Base-by-base conservation (phyloP, 1,140 invertebrate genomes). In the Littorina saxatilis region DNA sequence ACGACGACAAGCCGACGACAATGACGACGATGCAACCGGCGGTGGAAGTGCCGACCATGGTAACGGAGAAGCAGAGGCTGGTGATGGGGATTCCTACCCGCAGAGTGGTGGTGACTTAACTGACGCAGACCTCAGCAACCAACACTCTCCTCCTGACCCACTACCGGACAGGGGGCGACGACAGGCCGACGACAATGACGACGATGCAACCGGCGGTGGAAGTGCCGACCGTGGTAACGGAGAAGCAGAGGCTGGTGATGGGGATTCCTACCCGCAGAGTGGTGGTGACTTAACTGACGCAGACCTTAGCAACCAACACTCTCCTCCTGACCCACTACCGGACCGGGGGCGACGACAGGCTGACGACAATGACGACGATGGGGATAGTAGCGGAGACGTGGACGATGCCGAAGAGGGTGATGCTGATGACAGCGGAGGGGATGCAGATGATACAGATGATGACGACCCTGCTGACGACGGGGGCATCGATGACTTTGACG, bases 281-380 rank as follows among this genome's bases (percentile, higher is more conserved):
- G 39, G 32, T 2, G 1, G 35, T 7, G 15, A 68, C 2, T 35
- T 0, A 68, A 17, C 23, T 47, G 7, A 5, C 5, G 43, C 43
- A 47, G 43, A 61, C 7, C 20, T 23, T 13, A 61, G 58, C 58
- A 13, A 4, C 27, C 58, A 5, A 9, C 58, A 5, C 20, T 29
- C 58, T 61, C 58, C 27, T 29, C 58, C 23, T 5, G 58, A 73
- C 43, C 70, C 20, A 7, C 13, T 29, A 17, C 40, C 5, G 3
- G 66, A 68, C 70, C 47, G 39, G 35, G 40, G 17, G 40, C n/a
- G 11, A 9, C 47, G 17, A 43, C 58, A 73, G 7, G 40, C 20
- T 47, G 70, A 73, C 43, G 40, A 73, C 43, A 11, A 13, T 40
- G 70, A 73, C 35, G n/a, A 73, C 23, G 70, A 50, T 32, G 35